phyloP scores from a whole-genome alignment of 2,888 invertebrate species.

The Eustalomyia histrio region DNA sequence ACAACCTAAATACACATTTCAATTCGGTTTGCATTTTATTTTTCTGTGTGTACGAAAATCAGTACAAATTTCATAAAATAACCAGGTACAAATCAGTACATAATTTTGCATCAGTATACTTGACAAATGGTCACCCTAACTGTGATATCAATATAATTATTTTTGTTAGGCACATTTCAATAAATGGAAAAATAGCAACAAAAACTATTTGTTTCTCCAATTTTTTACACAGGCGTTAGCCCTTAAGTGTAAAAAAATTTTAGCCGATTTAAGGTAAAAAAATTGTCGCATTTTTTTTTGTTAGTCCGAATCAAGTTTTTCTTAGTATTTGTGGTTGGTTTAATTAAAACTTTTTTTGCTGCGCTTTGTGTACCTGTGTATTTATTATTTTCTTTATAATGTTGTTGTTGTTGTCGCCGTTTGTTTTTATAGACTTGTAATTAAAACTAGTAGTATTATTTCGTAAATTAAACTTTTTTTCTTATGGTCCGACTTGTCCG shows the following conservation, averaged over 20 bases:
- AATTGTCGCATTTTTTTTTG: constrained; percentile 36
- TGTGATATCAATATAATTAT: too few species aligned
- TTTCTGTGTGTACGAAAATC: too few species aligned
- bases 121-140: too few species aligned
- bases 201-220: too few species aligned
- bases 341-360: not conserved
- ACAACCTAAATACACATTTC: too few species aligned
- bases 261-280: constrained; percentile 16
- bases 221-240: too few species aligned
- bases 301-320: constrained; percentile 20
- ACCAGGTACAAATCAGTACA: too few species aligned
- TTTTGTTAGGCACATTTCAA: too few species aligned
- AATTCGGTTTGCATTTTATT: too few species aligned
- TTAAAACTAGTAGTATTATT: constrained; percentile 17
- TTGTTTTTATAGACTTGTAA: not conserved
- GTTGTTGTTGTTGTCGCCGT: not conserved
- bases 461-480: constrained; percentile 41
- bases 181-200: too few species aligned
- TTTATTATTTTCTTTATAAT: not conserved
- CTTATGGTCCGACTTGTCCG: constrained; percentile 58
- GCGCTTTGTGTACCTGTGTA: not conserved
- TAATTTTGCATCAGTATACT: too few species aligned
- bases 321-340: constrained; percentile 5
- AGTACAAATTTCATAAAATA: too few species aligned
- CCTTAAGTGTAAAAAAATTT: constrained; percentile 40